phyloP scores from a whole-genome alignment of 2,888 invertebrate genomes.

The Netelia inedita region DNA sequence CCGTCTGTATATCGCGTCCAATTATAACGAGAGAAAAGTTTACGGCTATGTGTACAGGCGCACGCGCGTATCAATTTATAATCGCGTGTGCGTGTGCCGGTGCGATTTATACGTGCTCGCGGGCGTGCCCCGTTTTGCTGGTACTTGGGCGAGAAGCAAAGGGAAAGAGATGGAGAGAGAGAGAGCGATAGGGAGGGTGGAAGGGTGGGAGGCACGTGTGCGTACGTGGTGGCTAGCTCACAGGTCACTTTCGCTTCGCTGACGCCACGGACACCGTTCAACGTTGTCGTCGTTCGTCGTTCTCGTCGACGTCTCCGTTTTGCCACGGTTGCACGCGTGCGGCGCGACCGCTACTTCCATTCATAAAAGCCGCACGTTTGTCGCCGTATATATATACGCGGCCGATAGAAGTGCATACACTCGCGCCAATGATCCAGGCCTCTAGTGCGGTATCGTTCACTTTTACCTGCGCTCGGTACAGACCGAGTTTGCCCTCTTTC shows the following conservation, averaged over 20 bases:
- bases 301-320: slow-evolving; percentile 33
- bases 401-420: slow-evolving; percentile 14
- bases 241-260: slow-evolving; percentile 67
- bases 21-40: slow-evolving; percentile 75
- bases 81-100: slow-evolving; percentile 8
- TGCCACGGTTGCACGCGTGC: slow-evolving; percentile 60
- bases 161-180: slow-evolving; percentile 15
- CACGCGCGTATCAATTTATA: slow-evolving; percentile 49
- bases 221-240: slow-evolving; percentile 65
- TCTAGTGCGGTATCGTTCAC: neutral
- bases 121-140: slow-evolving; percentile 51
- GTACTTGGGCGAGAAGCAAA: slow-evolving; percentile 26
- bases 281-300: slow-evolving; percentile 25
- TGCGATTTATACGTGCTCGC: slow-evolving; percentile 30
- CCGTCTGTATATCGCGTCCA: slow-evolving; percentile 64
- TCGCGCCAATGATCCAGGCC: neutral
- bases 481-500: slow-evolving; percentile 48
- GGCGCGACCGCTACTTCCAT: slow-evolving; percentile 76
- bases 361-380: slow-evolving; percentile 76
- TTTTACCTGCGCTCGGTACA: slow-evolving; percentile 6
- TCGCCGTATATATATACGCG: slow-evolving; percentile 25
- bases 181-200: slow-evolving; percentile 49
- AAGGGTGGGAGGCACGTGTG: slow-evolving; percentile 58
- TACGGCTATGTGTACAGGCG: slow-evolving; percentile 46
- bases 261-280: slow-evolving; percentile 40